A percentile compares a stretch with the other conserved stretches of the same genome.
Conservation (phyloP, 2,113 vertebrate species). For the Aviceda subcristata region DNA sequence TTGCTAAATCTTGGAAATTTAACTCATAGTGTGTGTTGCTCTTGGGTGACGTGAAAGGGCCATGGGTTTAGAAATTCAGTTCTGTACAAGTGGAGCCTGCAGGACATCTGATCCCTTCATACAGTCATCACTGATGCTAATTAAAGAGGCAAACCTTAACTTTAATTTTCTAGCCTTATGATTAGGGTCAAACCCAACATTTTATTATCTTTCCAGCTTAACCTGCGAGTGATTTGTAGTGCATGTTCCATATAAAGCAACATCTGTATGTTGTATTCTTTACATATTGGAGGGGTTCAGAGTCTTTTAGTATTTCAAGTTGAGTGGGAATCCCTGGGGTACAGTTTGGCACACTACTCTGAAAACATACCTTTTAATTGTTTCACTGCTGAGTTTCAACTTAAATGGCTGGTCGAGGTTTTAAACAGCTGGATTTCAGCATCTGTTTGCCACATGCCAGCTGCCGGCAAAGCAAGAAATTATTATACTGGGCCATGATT, state of each 20-base stretch:
- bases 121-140: neutral
- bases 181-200: neutral
- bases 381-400: neutral
- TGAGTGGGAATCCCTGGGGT: neutral
- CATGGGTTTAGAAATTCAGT: neutral
- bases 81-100: neutral
- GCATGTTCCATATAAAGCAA: neutral
- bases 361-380: neutral
- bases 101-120: neutral
- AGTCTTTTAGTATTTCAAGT: neutral
- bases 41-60: neutral
- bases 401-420: neutral
- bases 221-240: neutral
- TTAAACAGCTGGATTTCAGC: conserved; percentile 36
- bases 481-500: neutral
- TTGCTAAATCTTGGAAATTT: neutral
- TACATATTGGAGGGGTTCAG: neutral
- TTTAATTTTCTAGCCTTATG: neutral
- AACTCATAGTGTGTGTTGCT: neutral
- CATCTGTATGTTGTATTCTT: neutral
- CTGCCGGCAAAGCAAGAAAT: neutral
- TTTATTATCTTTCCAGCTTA: neutral
- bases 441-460: neutral
- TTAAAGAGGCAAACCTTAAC: neutral
- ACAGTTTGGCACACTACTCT: conserved; percentile 4